Conservation (phyloP, 1,140 invertebrate species). For the Leptinotarsa undecemlineata region DNA sequence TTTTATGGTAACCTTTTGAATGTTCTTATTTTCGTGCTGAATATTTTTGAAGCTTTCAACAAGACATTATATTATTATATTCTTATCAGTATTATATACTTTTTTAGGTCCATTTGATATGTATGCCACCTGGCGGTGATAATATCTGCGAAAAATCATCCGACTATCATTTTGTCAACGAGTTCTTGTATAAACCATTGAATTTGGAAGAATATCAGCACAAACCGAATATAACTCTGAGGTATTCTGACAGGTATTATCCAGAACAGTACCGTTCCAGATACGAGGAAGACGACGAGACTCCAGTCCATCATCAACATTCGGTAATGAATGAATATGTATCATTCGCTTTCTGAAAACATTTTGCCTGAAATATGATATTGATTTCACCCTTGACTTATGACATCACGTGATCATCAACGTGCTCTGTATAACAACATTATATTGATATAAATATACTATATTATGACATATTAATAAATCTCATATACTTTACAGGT, state of each 20-base stretch:
- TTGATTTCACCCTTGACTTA: too few species aligned
- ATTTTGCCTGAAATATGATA: too few species aligned
- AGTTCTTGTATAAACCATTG: constrained; percentile 87
- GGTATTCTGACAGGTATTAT: constrained; percentile 85
- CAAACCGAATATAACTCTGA: constrained; percentile 79
- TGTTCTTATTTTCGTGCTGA: too few species aligned
- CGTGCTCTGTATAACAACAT: too few species aligned
- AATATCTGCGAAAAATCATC: constrained; percentile 88
- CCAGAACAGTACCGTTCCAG: constrained; percentile 74
- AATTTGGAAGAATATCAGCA: constrained; percentile 78
- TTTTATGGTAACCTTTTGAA: too few species aligned
- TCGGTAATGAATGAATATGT: constrained; percentile 37
- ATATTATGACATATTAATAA: too few species aligned
- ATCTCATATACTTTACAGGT: constrained; percentile 43
- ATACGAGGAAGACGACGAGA: constrained; percentile 64
- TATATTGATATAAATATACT: too few species aligned
- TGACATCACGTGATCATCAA: too few species aligned
- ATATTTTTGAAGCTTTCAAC: neutral
- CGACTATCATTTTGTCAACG: constrained; percentile 90
- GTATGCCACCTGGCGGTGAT: constrained; percentile 86
- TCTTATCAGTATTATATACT: neutral
- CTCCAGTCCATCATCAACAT: constrained; percentile 51
- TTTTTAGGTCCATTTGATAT: constrained; percentile 82
- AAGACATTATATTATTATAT: neutral
- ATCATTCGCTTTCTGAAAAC: too few species aligned